These are phyloP conservation scores for Amphimallon solstitiale DNA, from an alignment of 2,888 invertebrate genomes.

Conservation along the genomic window DNA sequence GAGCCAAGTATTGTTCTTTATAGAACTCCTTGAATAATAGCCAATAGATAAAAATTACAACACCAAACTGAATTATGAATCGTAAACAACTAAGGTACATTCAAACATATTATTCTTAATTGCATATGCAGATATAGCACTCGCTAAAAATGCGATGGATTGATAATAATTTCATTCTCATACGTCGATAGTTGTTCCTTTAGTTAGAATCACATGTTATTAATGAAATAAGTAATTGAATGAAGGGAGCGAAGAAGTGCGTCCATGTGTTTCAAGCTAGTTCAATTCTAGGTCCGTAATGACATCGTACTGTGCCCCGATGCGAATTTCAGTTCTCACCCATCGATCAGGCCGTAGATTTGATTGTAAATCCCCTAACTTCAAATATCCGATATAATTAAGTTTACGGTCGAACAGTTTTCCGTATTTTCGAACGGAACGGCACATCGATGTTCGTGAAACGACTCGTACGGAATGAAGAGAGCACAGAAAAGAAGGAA, in stretches of 20 bases:
- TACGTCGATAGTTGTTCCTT: not conserved
- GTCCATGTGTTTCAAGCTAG: conserved; percentile 23
- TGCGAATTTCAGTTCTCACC: conserved; percentile 33
- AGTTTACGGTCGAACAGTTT: conserved; percentile 60
- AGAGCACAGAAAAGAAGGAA: conserved; percentile 33
- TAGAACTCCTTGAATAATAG: no score
- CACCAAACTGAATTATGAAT: no score
- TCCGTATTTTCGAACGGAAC: conserved; percentile 42
- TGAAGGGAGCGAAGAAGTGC: conserved; percentile 28
- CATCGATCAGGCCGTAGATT: conserved; percentile 58
- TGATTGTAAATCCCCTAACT: conserved; percentile 56
- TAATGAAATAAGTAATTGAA: conserved; percentile 40
- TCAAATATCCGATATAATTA: conserved; percentile 62
- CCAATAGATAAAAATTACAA: no score
- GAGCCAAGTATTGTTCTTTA: no score
- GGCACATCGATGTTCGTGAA: conserved; percentile 20
- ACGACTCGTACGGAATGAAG: not conserved
- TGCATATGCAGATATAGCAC: no score
- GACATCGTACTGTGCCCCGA: conserved; percentile 15
- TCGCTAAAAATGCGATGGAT: not conserved
- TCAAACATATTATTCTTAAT: no score
- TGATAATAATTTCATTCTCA: no score
- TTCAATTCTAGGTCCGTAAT: conserved; percentile 28
- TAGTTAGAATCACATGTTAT: conserved; percentile 26
- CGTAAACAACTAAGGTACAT: no score